These are phyloP conservation scores for Chironomus riparius DNA, from an alignment of 2,888 invertebrate genomes.

Conservation along the genomic window DNA sequence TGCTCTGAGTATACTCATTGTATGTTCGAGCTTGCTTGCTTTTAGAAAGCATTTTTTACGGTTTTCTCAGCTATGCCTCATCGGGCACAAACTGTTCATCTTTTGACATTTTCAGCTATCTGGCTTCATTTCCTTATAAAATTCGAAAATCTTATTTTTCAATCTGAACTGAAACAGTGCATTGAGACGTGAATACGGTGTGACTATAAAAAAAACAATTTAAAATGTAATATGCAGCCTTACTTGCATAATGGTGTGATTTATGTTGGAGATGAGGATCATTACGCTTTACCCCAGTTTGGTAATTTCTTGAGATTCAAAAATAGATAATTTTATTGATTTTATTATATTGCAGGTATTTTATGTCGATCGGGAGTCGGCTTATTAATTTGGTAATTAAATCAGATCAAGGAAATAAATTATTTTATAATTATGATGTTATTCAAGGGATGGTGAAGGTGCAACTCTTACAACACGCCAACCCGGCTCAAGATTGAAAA, in stretches of 20 bases:
- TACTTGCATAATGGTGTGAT: conserved; percentile 71
- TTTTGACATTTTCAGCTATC: too few relatives aligned
- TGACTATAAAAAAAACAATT: too few relatives aligned
- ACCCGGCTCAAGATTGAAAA: conserved; percentile 58
- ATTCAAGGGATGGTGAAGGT: conserved; percentile 15
- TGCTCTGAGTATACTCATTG: too few relatives aligned
- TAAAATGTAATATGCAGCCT: neutral
- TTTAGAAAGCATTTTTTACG: too few relatives aligned
- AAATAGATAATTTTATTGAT: neutral
- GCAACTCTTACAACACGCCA: conserved; percentile 32
- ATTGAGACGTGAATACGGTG: too few relatives aligned
- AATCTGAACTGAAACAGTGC: too few relatives aligned
- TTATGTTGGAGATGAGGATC: conserved; percentile 65
- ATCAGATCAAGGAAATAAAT: neutral
- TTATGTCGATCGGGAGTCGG: conserved; percentile 57
- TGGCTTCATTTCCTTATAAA: too few relatives aligned
- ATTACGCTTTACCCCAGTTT: conserved; percentile 64
- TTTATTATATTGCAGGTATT: neutral
- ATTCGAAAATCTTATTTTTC: too few relatives aligned
- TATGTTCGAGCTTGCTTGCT: too few relatives aligned
- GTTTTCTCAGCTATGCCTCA: too few relatives aligned
- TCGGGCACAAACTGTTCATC: too few relatives aligned
- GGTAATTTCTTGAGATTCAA: conserved; percentile 42
- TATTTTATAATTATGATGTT: neutral
- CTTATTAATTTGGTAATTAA: conserved; percentile 48